Evolutionary conservation across 2,113 vertebrate genomes (phyloP).

Genomic region (Scalopus aquaticus): DNA sequence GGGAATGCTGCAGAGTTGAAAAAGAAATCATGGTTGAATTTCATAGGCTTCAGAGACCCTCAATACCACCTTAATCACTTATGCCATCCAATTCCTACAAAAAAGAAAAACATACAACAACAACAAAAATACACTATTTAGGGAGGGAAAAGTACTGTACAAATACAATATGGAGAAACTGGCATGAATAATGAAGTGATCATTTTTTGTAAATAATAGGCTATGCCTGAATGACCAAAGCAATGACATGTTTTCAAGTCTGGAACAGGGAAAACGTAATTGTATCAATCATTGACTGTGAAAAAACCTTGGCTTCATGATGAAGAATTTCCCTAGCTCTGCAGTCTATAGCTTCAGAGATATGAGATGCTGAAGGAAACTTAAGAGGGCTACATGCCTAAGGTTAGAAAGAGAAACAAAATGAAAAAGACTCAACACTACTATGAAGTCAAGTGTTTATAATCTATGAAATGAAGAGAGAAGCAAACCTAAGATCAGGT

Average conservation of each 20-base stretch:
- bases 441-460: not conserved
- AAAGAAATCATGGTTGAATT: conserved; percentile 79
- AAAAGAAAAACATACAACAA: not conserved
- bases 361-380: not conserved
- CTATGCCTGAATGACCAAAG: not conserved
- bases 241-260: not conserved
- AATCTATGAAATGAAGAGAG: not conserved
- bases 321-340: conserved; percentile 18
- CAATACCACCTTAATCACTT: conserved; percentile 68
- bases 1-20: conserved; percentile 74
- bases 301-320: not conserved
- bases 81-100: conserved; percentile 72
- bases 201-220: not conserved
- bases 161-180: conserved; percentile 15
- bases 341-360: conserved; percentile 22
- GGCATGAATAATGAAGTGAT: not conserved
- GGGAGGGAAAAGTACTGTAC: not conserved
- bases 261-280: not conserved
- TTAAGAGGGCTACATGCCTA: not conserved
- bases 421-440: conserved; percentile 15
- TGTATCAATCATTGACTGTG: not conserved
- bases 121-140: conserved; percentile 4
- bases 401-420: conserved; percentile 20
- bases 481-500: not conserved
- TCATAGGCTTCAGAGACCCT: conserved; percentile 65